A percentile compares a stretch with the other conserved stretches of the same genome.
phyloP scores from a whole-genome alignment of 92 coral and sea anemone genomes.

The Porites rus region DNA sequence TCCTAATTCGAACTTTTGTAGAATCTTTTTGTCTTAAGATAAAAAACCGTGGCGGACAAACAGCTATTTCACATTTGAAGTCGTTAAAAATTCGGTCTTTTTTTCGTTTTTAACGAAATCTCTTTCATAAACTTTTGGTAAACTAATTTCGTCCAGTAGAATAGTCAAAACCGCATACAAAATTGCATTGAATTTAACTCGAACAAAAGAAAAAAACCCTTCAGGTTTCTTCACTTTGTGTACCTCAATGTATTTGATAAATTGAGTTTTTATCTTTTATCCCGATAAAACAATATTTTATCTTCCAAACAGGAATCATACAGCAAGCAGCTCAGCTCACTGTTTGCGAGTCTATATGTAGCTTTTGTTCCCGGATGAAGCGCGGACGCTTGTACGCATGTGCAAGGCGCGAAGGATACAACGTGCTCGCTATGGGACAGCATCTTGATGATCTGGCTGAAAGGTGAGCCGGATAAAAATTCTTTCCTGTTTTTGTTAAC shows the following conservation, averaged over 20 bases:
- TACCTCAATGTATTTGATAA: too few species aligned
- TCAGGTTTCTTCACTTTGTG: too few species aligned
- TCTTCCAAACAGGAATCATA: constrained; percentile 73
- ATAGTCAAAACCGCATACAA: too few species aligned
- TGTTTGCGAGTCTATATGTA: constrained; percentile 97
- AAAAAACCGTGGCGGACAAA: too few species aligned
- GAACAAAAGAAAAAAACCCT: too few species aligned
- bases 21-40: neutral
- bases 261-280: too few species aligned
- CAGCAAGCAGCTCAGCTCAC: constrained; percentile 93
- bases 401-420: constrained; percentile 95
- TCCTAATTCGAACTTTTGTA: neutral
- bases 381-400: constrained; percentile 99
- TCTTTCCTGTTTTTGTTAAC: neutral
- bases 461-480: constrained; percentile 55
- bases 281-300: neutral
- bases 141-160: too few species aligned
- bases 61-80: too few species aligned
- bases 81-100: too few species aligned
- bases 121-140: too few species aligned
- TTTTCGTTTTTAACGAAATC: too few species aligned
- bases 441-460: constrained; percentile 98
- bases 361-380: constrained; percentile 99
- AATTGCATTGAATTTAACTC: too few species aligned
- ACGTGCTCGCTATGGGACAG: constrained; percentile 98